phyloP scores from a whole-genome alignment of 2,113 vertebrate species.

The Talpa occidentalis region DNA sequence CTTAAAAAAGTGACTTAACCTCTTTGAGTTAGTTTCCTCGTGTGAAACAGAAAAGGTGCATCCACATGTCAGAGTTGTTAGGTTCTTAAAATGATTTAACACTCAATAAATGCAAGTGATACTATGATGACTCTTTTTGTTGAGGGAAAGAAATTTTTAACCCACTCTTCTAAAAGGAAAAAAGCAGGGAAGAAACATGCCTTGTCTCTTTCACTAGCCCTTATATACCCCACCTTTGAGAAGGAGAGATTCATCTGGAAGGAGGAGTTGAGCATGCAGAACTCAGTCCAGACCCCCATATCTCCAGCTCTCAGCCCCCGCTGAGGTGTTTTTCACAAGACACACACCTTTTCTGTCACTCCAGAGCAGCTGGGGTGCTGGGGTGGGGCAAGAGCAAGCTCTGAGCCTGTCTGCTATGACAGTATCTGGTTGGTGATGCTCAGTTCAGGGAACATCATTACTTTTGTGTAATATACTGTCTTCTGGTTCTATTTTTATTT shows the following conservation, averaged over 20 bases:
- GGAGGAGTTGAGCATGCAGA: neutral
- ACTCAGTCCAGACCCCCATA: neutral
- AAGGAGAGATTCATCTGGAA: neutral
- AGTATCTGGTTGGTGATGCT: neutral
- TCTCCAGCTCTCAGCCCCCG: neutral
- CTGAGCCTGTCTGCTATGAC: neutral
- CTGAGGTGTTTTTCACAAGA: neutral
- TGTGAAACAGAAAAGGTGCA: neutral
- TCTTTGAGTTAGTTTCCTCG: neutral
- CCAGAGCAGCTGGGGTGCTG: neutral
- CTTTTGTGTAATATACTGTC: neutral
- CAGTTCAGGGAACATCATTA: neutral
- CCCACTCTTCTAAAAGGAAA: neutral
- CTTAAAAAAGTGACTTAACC: neutral
- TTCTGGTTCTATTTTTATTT: neutral
- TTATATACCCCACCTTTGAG: neutral
- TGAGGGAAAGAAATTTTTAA: neutral
- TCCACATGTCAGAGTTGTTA: neutral
- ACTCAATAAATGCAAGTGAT: neutral
- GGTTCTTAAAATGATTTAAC: neutral
- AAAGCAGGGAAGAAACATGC: neutral
- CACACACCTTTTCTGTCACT: neutral
- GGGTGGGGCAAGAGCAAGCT: accelerated
- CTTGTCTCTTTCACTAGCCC: neutral
- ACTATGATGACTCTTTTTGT: neutral